Percentiles rank a stretch among this genome's conserved stretches.
phyloP scores from a whole-genome alignment of 1,140 invertebrate genomes.

The Plodia interpunctella region DNA sequence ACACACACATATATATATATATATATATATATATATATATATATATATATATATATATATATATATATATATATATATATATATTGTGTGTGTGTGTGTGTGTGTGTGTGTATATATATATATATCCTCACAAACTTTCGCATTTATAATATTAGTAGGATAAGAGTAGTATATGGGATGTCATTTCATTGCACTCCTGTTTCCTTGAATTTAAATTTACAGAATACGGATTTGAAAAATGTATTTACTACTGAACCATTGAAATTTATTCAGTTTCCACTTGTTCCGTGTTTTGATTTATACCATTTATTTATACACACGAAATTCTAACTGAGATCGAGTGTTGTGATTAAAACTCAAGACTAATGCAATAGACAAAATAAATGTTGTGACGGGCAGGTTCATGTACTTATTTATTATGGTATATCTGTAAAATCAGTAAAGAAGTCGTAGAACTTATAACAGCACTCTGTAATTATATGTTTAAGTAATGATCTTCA shows the following conservation, averaged over 20 bases:
- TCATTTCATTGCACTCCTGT: too few relatives aligned
- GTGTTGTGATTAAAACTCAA: conserved; percentile 29
- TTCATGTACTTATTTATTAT: conserved; percentile 23
- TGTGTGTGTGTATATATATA: too few relatives aligned
- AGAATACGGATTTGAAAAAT: too few relatives aligned
- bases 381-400: conserved; percentile 37
- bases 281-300: conserved; percentile 22
- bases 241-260: neutral
- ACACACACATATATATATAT: too few relatives aligned
- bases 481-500: neutral
- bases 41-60: too few relatives aligned
- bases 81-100: too few relatives aligned
- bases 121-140: too few relatives aligned
- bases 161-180: too few relatives aligned
- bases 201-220: too few relatives aligned
- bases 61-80: too few relatives aligned
- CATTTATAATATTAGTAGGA: too few relatives aligned
- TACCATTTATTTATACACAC: conserved; percentile 40
- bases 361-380: conserved; percentile 36
- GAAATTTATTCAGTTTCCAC: neutral
- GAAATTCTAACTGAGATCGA: conserved; percentile 41
- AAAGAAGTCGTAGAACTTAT: neutral
- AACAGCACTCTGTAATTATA: neutral
- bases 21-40: too few relatives aligned
- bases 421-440: conserved; percentile 4